A percentile compares a stretch with the other conserved stretches of the same genome.
Conservation (phyloP, 1,140 invertebrate genomes). For the Drosophila dunni region DNA sequence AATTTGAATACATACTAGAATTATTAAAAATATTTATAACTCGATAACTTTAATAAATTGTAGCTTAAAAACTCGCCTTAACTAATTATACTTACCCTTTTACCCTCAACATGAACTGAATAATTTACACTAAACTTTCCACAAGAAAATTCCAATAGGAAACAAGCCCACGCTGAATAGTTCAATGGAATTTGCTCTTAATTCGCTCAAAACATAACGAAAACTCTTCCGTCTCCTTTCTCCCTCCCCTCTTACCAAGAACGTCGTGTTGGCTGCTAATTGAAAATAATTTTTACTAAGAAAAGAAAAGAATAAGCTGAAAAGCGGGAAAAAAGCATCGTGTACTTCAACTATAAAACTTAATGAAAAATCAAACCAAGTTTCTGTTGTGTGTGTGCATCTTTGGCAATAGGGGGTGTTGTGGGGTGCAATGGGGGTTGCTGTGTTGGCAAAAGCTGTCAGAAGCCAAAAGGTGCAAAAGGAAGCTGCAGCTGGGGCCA, state of each 20-base stretch:
- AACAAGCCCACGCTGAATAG: constrained; percentile 14
- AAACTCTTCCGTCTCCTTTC: not conserved
- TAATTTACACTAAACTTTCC: constrained; percentile 9
- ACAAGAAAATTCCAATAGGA: constrained; percentile 2
- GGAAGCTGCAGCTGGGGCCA: constrained; percentile 33
- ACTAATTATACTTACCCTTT: no score
- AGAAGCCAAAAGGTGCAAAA: constrained; percentile 66
- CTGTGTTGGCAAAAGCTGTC: constrained; percentile 38
- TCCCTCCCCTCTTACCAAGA: not conserved
- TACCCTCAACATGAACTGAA: not conserved
- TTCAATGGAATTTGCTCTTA: constrained; percentile 16
- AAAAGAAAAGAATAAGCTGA: constrained; percentile 22
- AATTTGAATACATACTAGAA: no score
- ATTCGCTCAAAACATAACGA: constrained; percentile 20
- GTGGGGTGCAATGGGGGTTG: not conserved
- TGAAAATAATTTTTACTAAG: constrained; percentile 70
- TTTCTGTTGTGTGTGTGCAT: constrained; percentile 6
- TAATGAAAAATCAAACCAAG: constrained; percentile 75
- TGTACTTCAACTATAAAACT: constrained; percentile 52
- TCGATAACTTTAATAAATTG: no score
- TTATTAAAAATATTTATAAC: no score
- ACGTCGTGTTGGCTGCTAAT: constrained; percentile 58
- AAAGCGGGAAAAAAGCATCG: constrained; percentile 1
- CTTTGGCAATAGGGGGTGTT: no score
- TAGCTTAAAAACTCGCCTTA: no score